Evolutionary conservation across 1,140 invertebrate species (phyloP).

Genomic region (Leptestheria dahalacensis): DNA sequence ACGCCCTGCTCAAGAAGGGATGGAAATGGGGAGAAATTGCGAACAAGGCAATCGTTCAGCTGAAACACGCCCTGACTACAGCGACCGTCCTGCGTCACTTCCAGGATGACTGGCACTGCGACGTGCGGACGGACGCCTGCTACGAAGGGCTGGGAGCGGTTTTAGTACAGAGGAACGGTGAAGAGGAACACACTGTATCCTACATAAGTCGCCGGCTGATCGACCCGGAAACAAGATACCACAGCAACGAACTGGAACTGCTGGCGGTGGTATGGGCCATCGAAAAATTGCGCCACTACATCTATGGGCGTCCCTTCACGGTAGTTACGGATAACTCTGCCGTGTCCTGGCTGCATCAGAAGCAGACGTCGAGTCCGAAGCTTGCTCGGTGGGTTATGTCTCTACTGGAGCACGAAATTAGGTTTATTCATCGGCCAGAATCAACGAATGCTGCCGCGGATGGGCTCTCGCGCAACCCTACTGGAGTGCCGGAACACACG

Average conservation of each 20-base stretch:
- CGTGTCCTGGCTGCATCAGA: conserved; percentile 26
- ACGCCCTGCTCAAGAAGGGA: not conserved
- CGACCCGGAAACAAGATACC: conserved; percentile 19
- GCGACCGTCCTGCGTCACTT: not conserved
- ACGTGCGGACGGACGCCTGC: conserved; percentile 7
- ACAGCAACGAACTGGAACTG: conserved; percentile 29
- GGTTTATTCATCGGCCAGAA: conserved; percentile 21
- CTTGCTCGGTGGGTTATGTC: conserved; percentile 23
- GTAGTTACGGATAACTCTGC: conserved; percentile 30
- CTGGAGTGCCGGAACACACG: not conserved
- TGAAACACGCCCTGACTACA: not conserved
- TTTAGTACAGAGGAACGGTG: not conserved
- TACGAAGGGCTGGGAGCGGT: conserved; percentile 2
- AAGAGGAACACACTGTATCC: not conserved
- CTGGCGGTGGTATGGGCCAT: conserved; percentile 29
- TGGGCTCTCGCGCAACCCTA: conserved; percentile 14
- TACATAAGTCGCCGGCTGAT: not conserved
- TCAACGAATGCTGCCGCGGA: conserved; percentile 21
- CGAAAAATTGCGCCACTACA: conserved; percentile 25
- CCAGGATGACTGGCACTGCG: not conserved
- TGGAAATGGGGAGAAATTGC: not conserved
- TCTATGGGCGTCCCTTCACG: conserved; percentile 27
- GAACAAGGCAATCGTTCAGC: not conserved
- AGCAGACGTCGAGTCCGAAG: conserved; percentile 21
- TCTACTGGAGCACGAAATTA: conserved; percentile 21